These are phyloP conservation scores for Corythoichthys intestinalis DNA, from an alignment of 2,113 vertebrate species.

Conservation along the genomic window DNA sequence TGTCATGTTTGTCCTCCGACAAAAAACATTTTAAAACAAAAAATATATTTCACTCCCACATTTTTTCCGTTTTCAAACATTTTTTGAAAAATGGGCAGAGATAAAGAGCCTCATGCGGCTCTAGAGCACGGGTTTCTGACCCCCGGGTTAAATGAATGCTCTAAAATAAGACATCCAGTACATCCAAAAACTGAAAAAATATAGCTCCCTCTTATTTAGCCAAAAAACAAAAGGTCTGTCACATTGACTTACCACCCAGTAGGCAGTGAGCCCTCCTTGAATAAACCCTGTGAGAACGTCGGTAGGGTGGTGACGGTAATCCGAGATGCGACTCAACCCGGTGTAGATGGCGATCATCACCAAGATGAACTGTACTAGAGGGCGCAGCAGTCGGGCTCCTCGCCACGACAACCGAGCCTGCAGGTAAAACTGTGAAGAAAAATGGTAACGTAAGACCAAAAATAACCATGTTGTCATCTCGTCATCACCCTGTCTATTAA, in stretches of 20 bases:
- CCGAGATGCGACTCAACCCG: conserved; percentile 73
- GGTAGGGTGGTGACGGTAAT: conserved; percentile 75
- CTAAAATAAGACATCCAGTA: neutral
- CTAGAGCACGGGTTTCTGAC: no score
- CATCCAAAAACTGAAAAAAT: neutral
- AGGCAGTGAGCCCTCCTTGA: conserved; percentile 78
- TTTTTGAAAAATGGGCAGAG: no score
- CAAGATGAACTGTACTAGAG: conserved; percentile 76
- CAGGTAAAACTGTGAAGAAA: conserved; percentile 71
- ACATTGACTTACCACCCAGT: conserved; percentile 75
- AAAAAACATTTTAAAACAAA: no score
- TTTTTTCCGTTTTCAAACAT: no score
- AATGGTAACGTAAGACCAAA: no score
- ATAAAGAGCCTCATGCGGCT: no score
- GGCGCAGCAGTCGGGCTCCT: conserved; percentile 71
- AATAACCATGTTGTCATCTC: no score
- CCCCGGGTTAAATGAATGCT: no score
- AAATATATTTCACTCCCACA: no score
- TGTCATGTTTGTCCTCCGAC: no score
- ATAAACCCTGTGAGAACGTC: conserved; percentile 74
- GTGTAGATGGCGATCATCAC: conserved; percentile 77
- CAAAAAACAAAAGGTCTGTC: neutral
- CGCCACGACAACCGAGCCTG: conserved; percentile 75
- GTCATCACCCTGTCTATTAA: neutral
- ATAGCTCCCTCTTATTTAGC: neutral